phyloP scores from a whole-genome alignment of 92 coral and sea anemone species.

The Palythoa caribaeorum region DNA sequence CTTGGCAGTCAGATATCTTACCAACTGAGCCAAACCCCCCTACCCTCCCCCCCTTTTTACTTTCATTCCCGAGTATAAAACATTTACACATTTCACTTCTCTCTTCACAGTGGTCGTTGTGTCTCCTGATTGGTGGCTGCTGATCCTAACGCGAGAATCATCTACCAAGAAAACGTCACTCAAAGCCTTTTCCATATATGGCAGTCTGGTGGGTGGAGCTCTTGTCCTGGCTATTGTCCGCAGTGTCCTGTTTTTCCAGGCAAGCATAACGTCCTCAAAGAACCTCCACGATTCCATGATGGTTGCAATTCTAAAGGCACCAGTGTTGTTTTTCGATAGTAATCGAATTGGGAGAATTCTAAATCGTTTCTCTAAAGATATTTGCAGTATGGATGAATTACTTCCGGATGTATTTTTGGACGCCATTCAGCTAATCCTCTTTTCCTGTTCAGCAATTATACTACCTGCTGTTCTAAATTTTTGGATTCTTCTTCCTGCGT shows the following conservation, averaged over 20 bases:
- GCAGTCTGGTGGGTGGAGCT: conserved; percentile 68
- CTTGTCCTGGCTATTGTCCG: conserved; percentile 67
- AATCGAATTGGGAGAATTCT: conserved; percentile 71
- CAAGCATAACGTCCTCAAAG: conserved; percentile 58
- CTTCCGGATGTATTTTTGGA: conserved; percentile 69
- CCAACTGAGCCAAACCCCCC: too few species aligned
- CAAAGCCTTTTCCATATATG: conserved; percentile 58
- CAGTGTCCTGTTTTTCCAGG: conserved; percentile 63
- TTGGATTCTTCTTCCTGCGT: conserved; percentile 64
- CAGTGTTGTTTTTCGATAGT: conserved; percentile 70
- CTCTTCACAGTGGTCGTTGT: conserved; percentile 53
- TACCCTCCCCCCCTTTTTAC: too few species aligned
- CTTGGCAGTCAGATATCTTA: too few species aligned
- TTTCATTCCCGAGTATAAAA: too few species aligned
- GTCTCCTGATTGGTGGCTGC: conserved; percentile 74
- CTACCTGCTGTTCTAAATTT: conserved; percentile 69
- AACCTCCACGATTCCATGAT: conserved; percentile 67
- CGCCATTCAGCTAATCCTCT: conserved; percentile 69
- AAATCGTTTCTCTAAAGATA: conserved; percentile 74
- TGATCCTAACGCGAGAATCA: conserved; percentile 54
- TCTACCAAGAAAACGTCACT: conserved; percentile 31
- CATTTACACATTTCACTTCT: background rate
- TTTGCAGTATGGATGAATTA: conserved; percentile 73
- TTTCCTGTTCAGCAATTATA: conserved; percentile 58
- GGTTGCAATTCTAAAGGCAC: conserved; percentile 63